phyloP scores from a whole-genome alignment of 2,113 vertebrate species.

The Halichoeres trimaculatus region DNA sequence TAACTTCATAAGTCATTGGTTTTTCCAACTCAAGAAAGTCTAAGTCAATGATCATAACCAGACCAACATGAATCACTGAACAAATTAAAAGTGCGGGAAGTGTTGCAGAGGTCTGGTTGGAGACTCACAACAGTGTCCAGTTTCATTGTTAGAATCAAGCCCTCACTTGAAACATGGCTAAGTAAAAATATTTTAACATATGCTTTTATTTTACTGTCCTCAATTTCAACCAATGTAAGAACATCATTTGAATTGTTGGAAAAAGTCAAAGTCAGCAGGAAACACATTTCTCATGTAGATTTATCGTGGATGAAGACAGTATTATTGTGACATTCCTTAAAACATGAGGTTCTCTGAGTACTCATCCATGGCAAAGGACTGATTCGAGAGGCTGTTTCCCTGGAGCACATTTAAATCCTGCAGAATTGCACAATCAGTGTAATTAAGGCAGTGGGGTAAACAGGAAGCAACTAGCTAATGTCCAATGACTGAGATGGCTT shows the following conservation, averaged over 20 bases:
- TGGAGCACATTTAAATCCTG: constrained; percentile 25
- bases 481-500: constrained; percentile 9
- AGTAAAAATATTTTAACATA: too few species aligned
- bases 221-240: too few species aligned
- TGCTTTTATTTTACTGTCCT: too few species aligned
- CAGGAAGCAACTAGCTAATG: constrained; percentile 9
- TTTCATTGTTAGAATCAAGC: not conserved
- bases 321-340: too few species aligned
- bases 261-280: too few species aligned
- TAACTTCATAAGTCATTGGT: not conserved
- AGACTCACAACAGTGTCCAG: not conserved
- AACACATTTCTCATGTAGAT: too few species aligned
- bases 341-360: too few species aligned
- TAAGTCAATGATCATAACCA: not conserved
- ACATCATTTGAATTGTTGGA: too few species aligned
- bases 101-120: not conserved
- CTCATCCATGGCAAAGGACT: not conserved
- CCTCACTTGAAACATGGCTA: too few species aligned
- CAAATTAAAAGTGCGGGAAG: not conserved
- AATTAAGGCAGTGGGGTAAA: constrained; percentile 37
- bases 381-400: constrained; percentile 2
- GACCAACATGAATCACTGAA: not conserved
- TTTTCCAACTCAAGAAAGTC: not conserved
- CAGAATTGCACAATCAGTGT: constrained; percentile 47
- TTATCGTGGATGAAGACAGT: too few species aligned